Base-by-base conservation (phyloP, 2,797 vertebrate species). In the Peromyscus melanophrys region DNA sequence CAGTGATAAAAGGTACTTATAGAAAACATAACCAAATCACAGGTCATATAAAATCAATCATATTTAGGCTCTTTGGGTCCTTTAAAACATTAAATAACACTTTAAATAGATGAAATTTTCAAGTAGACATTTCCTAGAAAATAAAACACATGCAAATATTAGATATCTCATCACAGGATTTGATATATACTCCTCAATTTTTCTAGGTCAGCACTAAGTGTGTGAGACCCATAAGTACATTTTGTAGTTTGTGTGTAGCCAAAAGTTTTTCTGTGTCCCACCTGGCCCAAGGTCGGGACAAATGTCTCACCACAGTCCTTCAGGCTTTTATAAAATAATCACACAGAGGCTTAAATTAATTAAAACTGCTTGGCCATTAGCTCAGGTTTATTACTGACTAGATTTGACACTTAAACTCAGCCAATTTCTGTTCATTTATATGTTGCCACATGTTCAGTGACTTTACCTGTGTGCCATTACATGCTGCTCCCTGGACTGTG, bases 151-250 rank as follows among this genome's bases (percentile, higher is more conserved):
- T 12, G 9, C 8, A 43, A 43, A 4, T 63, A 31, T 63, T 43
- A 43, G 27, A 83, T 19, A 63, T 27, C 25, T 5, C 16, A 21
- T 34, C 27, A 46, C 8, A 65, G 59, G 29, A 46, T 63, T 40
- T 46, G 14, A 8, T 31, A 94, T 99, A 99, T 99, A 99, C 99
- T 73, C 99, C 98, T 92, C 99, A 98, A 67, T 99, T 99, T 98
- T 99, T 99, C 92, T 99, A 98, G 88, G 99, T 99, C 98, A 99
- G 94, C 99, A 99, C 99, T 99, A 99, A 99, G 99, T 99, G 99
- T 99, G 21, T 65, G 40, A 99, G 98, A 97, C 99, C 99, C 82
- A 98, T 6, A 99, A 99, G 97, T 99, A 99, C 77, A 99, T 57
- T 99, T 97, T 99, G 99, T 98, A 99, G 99, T 97, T 99, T 99